These are phyloP conservation scores for Cyprinodon tularosa DNA, from an alignment of 2,113 vertebrate species.

Conservation along the genomic window DNA sequence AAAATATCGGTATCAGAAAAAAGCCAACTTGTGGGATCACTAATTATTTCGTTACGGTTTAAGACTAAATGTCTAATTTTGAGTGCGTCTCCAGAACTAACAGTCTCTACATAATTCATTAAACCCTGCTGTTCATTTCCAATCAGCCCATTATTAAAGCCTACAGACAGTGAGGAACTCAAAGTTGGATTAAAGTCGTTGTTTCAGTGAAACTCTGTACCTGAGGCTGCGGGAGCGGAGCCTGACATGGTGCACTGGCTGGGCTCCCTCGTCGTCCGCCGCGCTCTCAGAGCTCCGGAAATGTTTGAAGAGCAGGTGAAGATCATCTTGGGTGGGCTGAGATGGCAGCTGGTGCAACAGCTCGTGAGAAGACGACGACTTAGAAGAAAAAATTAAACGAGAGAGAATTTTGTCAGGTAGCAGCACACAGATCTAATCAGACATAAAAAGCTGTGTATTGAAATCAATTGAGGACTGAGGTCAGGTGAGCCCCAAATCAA, in stretches of 20 bases:
- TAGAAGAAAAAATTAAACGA: constrained; percentile 9
- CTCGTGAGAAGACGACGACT: constrained; percentile 95
- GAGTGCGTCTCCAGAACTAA: too few relatives aligned
- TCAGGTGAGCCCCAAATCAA: too few relatives aligned
- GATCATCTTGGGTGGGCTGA: constrained; percentile 93
- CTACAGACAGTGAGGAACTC: background rate
- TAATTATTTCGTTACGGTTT: too few relatives aligned
- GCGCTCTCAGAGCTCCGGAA: constrained; percentile 92
- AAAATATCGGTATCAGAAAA: too few relatives aligned
- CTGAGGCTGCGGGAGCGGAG: constrained; percentile 92
- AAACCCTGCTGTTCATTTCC: background rate
- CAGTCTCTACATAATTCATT: too few relatives aligned
- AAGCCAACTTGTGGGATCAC: too few relatives aligned
- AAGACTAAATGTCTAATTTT: too few relatives aligned
- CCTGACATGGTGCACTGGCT: constrained; percentile 79
- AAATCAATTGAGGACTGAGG: background rate
- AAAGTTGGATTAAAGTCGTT: background rate
- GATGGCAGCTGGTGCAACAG: constrained; percentile 93
- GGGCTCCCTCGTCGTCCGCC: constrained; percentile 83
- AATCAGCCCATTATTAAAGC: background rate
- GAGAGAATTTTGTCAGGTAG: too few relatives aligned
- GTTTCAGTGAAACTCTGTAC: constrained; percentile 57
- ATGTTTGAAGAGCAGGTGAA: constrained; percentile 94
- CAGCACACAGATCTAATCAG: too few relatives aligned
- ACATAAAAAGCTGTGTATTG: background rate